Base-by-base conservation (phyloP, 1,140 invertebrate species). In the Pseudomyrmex concolor region DNA sequence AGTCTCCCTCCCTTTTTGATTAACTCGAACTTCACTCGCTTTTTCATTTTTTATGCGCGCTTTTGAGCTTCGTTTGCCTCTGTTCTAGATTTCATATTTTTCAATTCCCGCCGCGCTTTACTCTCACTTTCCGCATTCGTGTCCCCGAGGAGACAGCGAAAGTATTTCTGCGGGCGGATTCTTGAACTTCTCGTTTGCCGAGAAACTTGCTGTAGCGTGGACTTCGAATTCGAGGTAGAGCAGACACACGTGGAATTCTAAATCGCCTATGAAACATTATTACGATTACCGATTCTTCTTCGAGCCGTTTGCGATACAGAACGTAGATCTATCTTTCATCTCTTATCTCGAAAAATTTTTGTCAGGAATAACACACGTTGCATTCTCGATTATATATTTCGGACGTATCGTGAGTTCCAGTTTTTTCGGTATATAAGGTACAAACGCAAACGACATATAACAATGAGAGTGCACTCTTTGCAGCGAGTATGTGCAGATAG, bases 161-260 rank as follows among this genome's bases (percentile, higher is more conserved):
- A 80, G 55, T 80, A 80, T 48, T 71, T 59, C n/a, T 45, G 45
- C 43, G n/a, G 3, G 3, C 15, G 54, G n/a, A 22, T 80, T 34
- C 76, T 19, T 43, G 45, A 80, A 80, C 43, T 71, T 71, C n/a
- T 48, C 76, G 66, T 80, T 71, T 22, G 50, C 15, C 64, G 76
- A 70, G 70, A 45, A 78, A 60, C 45, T 80, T 78, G 9, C 19
- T 10, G 19, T 70, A 43, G 43, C 19, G 19, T 7, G 63, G 66
- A 60, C 12, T 55, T 80, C 19, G 76, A 80, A 50, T 71, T 48
- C n/a, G 34, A 57, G 12, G 55, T 76, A 2, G 22, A 63, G 10
- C 43, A n/a, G 5, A 50, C 57, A 34, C 19, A 17, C 10, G 34
- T 34, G 34, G 15, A 15, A 63, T 50, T 48, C 9, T 10, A 17